phyloP scores from a whole-genome alignment of 2,888 invertebrate genomes.

The Ceramica pisi region DNA sequence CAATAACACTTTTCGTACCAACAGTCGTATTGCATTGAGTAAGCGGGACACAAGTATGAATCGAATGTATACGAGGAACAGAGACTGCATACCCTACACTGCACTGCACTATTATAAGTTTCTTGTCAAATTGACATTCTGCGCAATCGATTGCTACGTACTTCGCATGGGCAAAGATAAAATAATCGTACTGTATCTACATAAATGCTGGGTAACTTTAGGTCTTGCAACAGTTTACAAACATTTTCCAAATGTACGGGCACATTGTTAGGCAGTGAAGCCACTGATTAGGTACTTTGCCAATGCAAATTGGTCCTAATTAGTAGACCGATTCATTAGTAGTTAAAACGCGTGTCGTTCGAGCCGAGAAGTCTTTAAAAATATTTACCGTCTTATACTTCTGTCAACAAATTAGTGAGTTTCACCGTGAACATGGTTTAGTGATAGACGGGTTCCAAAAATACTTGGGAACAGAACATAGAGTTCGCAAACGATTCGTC shows the following conservation, averaged over 20 bases:
- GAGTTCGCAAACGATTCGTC: background rate
- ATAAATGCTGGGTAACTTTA: background rate
- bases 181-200: too few relatives aligned
- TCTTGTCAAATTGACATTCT: too few relatives aligned
- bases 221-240: constrained; percentile 9
- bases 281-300: constrained; percentile 15
- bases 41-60: too few relatives aligned
- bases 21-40: too few relatives aligned
- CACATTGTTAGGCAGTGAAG: background rate
- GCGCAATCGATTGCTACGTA: too few relatives aligned
- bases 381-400: constrained; percentile 58
- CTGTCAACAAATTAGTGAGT: constrained; percentile 77
- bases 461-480: constrained; percentile 27
- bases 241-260: background rate
- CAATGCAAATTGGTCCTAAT: constrained; percentile 44
- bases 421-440: constrained; percentile 38
- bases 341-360: constrained; percentile 50
- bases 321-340: constrained; percentile 48
- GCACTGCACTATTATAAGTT: too few relatives aligned
- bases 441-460: constrained; percentile 43
- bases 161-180: too few relatives aligned
- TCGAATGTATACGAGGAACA: too few relatives aligned
- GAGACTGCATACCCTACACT: too few relatives aligned
- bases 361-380: constrained; percentile 51
- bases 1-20: too few relatives aligned